Evolutionary conservation across 35 echinoderm and acorn worm genomes (phyloP).

Genomic region (Antedon bifida): DNA sequence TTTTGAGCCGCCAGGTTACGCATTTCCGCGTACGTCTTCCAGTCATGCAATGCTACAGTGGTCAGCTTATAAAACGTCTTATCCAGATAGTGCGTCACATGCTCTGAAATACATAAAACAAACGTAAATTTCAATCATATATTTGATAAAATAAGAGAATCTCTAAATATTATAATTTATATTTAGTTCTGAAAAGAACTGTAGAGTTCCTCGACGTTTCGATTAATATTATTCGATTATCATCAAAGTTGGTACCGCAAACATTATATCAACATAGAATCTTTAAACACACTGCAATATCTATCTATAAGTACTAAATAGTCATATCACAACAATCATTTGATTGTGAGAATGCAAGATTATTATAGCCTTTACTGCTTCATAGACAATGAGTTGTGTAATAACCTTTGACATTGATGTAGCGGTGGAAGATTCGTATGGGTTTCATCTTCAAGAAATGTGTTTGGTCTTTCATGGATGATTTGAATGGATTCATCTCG

Average conservation of each 20-base stretch:
- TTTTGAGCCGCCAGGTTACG: conserved; percentile 89
- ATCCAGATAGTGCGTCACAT: conserved; percentile 94
- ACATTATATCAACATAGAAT: too few relatives aligned
- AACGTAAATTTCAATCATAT: not conserved
- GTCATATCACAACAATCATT: too few relatives aligned
- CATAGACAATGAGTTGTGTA: not conserved
- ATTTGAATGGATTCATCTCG: conserved; percentile 80
- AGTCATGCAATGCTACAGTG: conserved; percentile 90
- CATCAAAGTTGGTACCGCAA: too few relatives aligned
- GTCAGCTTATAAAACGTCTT: conserved; percentile 99
- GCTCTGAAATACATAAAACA: conserved; percentile 13
- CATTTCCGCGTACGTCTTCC: conserved; percentile 99
- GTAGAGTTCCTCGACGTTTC: too few relatives aligned
- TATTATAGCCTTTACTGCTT: too few relatives aligned
- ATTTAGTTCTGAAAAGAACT: too few relatives aligned
- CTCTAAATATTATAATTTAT: too few relatives aligned
- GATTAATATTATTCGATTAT: too few relatives aligned
- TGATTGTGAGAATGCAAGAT: too few relatives aligned
- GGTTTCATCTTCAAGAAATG: conserved; percentile 97
- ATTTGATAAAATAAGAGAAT: not conserved
- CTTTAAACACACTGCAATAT: too few relatives aligned
- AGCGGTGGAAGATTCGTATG: conserved; percentile 74
- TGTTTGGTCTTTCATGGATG: conserved; percentile 61
- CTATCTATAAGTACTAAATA: too few relatives aligned
- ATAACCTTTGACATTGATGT: conserved; percentile 89